Evolutionary conservation across 2,113 vertebrate species (phyloP).

Genomic region (Nothoprocta perdicaria): DNA sequence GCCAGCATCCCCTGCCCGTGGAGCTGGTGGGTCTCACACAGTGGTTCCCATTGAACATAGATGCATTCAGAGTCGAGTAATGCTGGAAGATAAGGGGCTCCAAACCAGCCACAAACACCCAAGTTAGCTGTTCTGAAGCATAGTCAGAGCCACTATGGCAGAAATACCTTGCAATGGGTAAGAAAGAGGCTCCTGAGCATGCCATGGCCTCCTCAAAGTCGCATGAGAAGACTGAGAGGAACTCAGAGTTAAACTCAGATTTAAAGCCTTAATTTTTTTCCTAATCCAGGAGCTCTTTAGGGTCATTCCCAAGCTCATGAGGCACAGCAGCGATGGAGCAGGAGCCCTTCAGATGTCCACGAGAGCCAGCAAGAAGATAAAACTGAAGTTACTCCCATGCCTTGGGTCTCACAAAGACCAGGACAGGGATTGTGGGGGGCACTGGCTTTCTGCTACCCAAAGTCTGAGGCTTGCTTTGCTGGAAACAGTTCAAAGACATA

Average conservation of each 20-base stretch:
- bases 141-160: neutral
- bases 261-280: neutral
- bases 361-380: neutral
- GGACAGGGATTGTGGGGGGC: rapidly evolving
- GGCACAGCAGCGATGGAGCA: neutral
- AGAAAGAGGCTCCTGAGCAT: neutral
- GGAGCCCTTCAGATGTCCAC: neutral
- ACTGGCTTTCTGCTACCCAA: neutral
- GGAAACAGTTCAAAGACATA: neutral
- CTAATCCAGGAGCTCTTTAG: neutral
- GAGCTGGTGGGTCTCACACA: too few relatives aligned
- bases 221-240: neutral
- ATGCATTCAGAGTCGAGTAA: neutral
- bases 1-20: too few relatives aligned
- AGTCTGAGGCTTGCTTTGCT: rapidly evolving
- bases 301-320: neutral
- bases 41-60: too few relatives aligned
- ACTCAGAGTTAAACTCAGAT: neutral
- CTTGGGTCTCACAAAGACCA: neutral
- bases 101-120: neutral
- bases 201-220: neutral
- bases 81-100: neutral
- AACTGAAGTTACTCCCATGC: neutral
- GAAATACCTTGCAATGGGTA: rapidly evolving
- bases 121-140: neutral